Conservation (phyloP, 2,113 vertebrate species). For the Datnioides undecimradiatus region DNA sequence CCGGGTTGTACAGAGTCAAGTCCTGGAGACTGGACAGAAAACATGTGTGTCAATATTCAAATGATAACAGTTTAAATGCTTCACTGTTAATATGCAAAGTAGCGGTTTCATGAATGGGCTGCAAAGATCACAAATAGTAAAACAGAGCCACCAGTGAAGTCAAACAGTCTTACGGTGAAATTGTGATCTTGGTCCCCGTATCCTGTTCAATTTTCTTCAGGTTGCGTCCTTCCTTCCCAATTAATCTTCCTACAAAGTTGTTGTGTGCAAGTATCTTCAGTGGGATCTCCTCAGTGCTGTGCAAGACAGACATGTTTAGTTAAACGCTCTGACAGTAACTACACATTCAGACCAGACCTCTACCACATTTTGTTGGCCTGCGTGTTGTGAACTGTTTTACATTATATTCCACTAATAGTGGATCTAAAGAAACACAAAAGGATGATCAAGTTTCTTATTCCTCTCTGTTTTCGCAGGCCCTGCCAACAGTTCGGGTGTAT, state of each 20-base stretch:
- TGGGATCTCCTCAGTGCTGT: slow-evolving; percentile 96
- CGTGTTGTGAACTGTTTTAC: not conserved
- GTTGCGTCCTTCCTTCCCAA: slow-evolving; percentile 98
- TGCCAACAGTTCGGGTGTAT: no score
- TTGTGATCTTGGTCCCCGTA: slow-evolving; percentile 98
- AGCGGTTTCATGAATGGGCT: not conserved
- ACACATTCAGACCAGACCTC: not conserved
- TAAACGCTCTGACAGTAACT: not conserved
- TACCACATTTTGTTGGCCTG: not conserved
- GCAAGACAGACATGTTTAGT: slow-evolving; percentile 40
- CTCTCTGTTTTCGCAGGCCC: not conserved
- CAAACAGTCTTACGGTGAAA: slow-evolving; percentile 91
- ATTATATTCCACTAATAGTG: not conserved
- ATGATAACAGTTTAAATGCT: no score
- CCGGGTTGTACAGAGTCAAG: slow-evolving; percentile 96
- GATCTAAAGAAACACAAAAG: no score
- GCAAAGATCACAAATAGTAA: not conserved
- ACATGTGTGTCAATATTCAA: no score
- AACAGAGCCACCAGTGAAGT: not conserved
- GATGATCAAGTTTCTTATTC: not conserved
- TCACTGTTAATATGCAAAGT: not conserved
- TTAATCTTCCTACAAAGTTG: slow-evolving; percentile 97
- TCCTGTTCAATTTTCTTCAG: slow-evolving; percentile 99
- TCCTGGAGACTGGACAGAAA: slow-evolving; percentile 90
- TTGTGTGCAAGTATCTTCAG: slow-evolving; percentile 98